phyloP scores from a whole-genome alignment of 2,888 invertebrate genomes.

The Cremastobaeus sp. region DNA sequence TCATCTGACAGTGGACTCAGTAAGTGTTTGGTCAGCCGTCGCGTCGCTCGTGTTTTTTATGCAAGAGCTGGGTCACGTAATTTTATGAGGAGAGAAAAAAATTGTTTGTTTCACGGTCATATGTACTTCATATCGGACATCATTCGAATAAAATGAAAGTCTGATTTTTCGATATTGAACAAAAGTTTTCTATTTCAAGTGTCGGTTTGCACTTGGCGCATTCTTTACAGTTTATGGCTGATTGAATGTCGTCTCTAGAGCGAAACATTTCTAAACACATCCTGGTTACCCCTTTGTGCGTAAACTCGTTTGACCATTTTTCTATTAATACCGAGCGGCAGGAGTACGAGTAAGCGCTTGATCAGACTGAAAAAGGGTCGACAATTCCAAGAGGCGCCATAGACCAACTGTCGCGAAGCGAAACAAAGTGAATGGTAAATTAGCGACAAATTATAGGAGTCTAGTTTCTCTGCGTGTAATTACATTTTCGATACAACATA shows the following conservation, averaged over 20 bases:
- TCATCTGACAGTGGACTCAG: too few relatives aligned
- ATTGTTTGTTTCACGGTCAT: not conserved
- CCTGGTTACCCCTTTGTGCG: constrained; percentile 30
- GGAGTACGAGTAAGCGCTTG: constrained; percentile 13
- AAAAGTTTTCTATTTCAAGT: constrained; percentile 19
- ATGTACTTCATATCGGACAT: not conserved
- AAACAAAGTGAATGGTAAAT: constrained; percentile 55
- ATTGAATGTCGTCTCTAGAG: constrained; percentile 34
- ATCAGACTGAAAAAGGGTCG: constrained; percentile 33
- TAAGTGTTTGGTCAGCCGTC: too few relatives aligned
- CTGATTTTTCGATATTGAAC: constrained; percentile 14
- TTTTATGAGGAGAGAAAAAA: too few relatives aligned
- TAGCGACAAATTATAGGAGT: constrained; percentile 55
- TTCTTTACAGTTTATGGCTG: constrained; percentile 24
- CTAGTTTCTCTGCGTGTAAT: constrained; percentile 45
- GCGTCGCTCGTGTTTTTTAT: too few relatives aligned
- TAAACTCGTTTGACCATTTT: constrained; percentile 20
- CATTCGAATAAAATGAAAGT: not conserved
- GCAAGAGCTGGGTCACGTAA: too few relatives aligned
- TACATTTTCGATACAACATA: constrained; percentile 50
- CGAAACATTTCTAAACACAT: constrained; percentile 38
- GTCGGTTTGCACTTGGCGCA: constrained; percentile 5
- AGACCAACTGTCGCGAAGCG: constrained; percentile 17
- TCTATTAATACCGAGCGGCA: constrained; percentile 37
- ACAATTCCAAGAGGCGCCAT: constrained; percentile 37